Conservation (phyloP, 2,113 vertebrate species). For the Sorex araneus region DNA sequence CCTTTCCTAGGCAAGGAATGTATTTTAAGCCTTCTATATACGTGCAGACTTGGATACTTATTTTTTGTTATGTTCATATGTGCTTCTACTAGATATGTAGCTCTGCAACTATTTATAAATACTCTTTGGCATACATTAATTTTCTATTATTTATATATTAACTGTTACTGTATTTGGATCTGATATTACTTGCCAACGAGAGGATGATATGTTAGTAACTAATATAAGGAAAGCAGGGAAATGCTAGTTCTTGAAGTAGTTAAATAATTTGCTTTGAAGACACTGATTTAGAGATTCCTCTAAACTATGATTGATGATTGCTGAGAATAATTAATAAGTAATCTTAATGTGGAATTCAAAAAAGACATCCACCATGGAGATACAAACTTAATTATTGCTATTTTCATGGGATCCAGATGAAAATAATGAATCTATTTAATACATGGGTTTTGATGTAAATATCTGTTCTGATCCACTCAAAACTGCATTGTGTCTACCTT, state of each 20-base stretch:
- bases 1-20: not conserved
- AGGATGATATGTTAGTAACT: not conserved
- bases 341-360: not conserved
- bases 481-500: not conserved
- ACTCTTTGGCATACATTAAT: not conserved
- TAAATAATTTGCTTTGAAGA: not conserved
- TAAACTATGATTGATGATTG: no score
- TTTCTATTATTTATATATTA: not conserved
- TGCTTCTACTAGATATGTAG: not conserved
- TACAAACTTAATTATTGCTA: not conserved
- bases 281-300: not conserved
- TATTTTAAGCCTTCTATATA: not conserved
- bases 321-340: not conserved
- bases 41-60: not conserved
- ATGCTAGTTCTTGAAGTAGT: not conserved
- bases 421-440: not conserved
- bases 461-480: not conserved
- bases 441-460: not conserved
- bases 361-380: not conserved
- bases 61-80: not conserved
- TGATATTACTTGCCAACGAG: not conserved
- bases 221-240: not conserved
- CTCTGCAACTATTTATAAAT: not conserved
- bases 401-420: no score
- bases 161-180: constrained; percentile 10